phyloP scores from a whole-genome alignment of 1,140 invertebrate genomes.

The Brachionus koreanus region DNA sequence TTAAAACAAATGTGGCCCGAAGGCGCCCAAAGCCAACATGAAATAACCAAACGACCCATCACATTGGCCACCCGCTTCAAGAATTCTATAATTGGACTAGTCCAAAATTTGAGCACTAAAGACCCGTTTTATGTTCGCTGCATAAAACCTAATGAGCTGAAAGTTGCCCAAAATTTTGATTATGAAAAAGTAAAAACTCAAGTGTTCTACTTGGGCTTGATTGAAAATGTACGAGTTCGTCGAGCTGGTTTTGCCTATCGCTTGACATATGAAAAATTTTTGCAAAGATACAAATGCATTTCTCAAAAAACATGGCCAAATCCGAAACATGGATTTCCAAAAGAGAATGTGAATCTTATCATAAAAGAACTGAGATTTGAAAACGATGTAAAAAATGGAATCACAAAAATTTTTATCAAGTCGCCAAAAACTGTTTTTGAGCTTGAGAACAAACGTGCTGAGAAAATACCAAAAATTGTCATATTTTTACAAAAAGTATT shows the following conservation, averaged over 20 bases:
- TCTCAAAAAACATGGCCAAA: slow-evolving; percentile 90
- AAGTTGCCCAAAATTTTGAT: slow-evolving; percentile 76
- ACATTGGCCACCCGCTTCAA: slow-evolving; percentile 90
- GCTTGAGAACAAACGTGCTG: slow-evolving; percentile 69
- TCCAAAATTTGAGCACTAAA: slow-evolving; percentile 79
- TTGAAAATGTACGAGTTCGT: slow-evolving; percentile 87
- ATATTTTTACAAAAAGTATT: slow-evolving; percentile 86
- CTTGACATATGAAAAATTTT: slow-evolving; percentile 80
- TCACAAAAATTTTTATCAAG: slow-evolving; percentile 89
- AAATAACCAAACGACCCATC: slow-evolving; percentile 82
- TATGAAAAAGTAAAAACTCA: slow-evolving; percentile 76
- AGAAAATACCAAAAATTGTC: slow-evolving; percentile 80
- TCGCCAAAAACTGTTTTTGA: slow-evolving; percentile 81
- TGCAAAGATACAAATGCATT: slow-evolving; percentile 89
- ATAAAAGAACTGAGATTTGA: slow-evolving; percentile 73
- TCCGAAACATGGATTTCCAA: slow-evolving; percentile 70
- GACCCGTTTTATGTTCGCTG: slow-evolving; percentile 92
- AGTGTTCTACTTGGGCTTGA: slow-evolving; percentile 73
- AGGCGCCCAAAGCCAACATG: slow-evolving; percentile 78
- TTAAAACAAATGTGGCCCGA: slow-evolving; percentile 89
- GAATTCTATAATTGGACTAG: slow-evolving; percentile 83
- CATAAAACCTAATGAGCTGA: slow-evolving; percentile 87
- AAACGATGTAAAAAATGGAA: slow-evolving; percentile 83
- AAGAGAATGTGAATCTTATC: slow-evolving; percentile 77
- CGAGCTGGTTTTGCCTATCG: slow-evolving; percentile 87